Conservation (phyloP, 2,113 vertebrate genomes). For the Emydura subglobosa region DNA sequence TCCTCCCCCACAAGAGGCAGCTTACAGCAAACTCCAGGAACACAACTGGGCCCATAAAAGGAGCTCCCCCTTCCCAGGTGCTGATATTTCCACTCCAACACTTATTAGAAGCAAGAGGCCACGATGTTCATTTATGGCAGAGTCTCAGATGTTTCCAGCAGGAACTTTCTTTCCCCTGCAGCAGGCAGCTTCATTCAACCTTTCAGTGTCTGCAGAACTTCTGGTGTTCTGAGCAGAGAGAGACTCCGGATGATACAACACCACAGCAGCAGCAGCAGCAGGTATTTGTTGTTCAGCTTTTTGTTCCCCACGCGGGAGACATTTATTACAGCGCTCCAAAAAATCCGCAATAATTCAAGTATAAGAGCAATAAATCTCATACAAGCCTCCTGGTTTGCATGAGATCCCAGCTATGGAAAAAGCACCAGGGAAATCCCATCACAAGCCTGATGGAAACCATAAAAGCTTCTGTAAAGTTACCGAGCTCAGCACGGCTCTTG, state of each 20-base stretch:
- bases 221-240: not conserved
- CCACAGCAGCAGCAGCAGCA: not conserved
- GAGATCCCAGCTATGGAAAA: not conserved
- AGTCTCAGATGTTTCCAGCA: fast-evolving
- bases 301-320: not conserved
- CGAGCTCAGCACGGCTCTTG: not conserved
- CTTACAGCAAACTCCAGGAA: conserved; percentile 11
- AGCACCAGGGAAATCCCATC: not conserved
- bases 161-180: fast-evolving
- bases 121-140: not conserved
- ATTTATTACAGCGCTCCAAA: not conserved
- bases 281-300: conserved; percentile 15
- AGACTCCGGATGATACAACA: not conserved
- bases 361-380: fast-evolving
- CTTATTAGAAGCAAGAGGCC: not conserved
- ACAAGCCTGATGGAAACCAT: not conserved
- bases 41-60: not conserved
- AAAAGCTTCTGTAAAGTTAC: not conserved
- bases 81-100: not conserved
- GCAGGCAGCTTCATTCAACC: not conserved
- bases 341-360: not conserved
- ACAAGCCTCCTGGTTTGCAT: not conserved
- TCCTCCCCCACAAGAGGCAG: not conserved
- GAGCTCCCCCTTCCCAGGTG: not conserved
- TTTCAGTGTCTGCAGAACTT: not conserved